Percentiles rank a stretch among this genome's conserved stretches.
Conservation (phyloP, 2,113 vertebrate species). For the Tretioscincus oriximinensis region DNA sequence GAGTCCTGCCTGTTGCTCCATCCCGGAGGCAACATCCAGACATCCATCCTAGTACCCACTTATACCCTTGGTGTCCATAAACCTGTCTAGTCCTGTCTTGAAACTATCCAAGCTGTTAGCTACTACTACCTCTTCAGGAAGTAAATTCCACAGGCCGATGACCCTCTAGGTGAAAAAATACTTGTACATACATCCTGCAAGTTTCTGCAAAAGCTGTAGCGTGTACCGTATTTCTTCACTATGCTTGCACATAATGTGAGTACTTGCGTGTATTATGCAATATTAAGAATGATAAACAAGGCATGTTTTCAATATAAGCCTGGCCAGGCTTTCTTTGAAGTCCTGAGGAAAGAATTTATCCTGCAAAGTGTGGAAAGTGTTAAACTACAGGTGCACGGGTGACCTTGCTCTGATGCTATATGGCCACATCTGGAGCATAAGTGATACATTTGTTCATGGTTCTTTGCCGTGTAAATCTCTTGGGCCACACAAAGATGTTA, state of each 20-base stretch:
- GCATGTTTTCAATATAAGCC: constrained; percentile 57
- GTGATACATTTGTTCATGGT: constrained; percentile 43
- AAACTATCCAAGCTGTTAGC: too few species aligned
- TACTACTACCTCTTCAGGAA: too few species aligned
- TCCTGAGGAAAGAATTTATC: constrained; percentile 46
- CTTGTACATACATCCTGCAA: constrained; percentile 50
- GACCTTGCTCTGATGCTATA: constrained; percentile 65
- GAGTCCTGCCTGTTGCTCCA: too few species aligned
- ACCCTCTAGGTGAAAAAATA: too few species aligned
- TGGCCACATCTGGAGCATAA: constrained; percentile 43
- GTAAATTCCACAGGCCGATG: too few species aligned
- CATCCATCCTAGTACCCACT: too few species aligned
- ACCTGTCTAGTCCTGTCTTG: too few species aligned
- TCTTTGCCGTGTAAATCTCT: constrained; percentile 47
- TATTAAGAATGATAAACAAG: constrained; percentile 64
- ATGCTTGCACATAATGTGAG: constrained; percentile 52
- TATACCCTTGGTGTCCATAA: too few species aligned
- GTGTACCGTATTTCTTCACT: constrained; percentile 43
- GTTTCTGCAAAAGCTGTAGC: constrained; percentile 34
- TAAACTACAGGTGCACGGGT: constrained; percentile 61
- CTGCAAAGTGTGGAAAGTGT: constrained; percentile 52
- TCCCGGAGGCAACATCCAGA: too few species aligned
- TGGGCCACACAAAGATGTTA: constrained; percentile 45
- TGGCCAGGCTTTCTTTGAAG: constrained; percentile 62
- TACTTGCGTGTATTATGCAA: constrained; percentile 62